A percentile compares a stretch with the other conserved stretches of the same genome.
These are phyloP conservation scores for Rhagium mordax DNA, from an alignment of 2,888 invertebrate genomes.

Conservation along the genomic window DNA sequence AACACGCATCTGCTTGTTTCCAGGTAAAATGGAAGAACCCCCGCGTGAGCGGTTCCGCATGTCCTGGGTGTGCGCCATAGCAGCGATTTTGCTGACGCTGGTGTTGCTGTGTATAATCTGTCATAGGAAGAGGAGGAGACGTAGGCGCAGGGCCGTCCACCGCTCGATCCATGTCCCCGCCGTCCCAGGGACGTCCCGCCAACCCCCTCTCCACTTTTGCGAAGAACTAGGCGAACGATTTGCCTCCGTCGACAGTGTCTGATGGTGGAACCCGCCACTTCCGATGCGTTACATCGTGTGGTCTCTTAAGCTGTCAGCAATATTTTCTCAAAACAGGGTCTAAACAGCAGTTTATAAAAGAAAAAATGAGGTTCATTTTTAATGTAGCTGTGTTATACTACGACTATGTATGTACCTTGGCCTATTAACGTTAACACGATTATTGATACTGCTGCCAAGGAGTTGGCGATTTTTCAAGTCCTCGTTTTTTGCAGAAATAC, in stretches of 20 bases:
- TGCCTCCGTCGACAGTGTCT: slow-evolving; percentile 74
- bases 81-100: slow-evolving; percentile 70
- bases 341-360: slow-evolving; percentile 37
- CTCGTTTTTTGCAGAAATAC: slow-evolving; percentile 23
- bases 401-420: slow-evolving; percentile 30
- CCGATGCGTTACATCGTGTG: slow-evolving; percentile 54
- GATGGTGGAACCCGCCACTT: slow-evolving; percentile 67
- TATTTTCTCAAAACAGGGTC: slow-evolving; percentile 63
- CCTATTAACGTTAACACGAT: slow-evolving; percentile 39
- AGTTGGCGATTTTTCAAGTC: slow-evolving; percentile 19
- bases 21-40: slow-evolving; percentile 65
- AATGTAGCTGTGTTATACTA: slow-evolving; percentile 20
- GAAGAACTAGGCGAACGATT: slow-evolving; percentile 74
- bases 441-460: slow-evolving; percentile 34
- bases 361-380: slow-evolving; percentile 31
- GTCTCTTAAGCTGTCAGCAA: slow-evolving; percentile 64
- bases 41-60: slow-evolving; percentile 61
- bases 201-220: slow-evolving; percentile 71
- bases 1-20: slow-evolving; percentile 67
- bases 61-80: slow-evolving; percentile 66
- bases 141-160: slow-evolving; percentile 70
- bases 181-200: slow-evolving; percentile 65
- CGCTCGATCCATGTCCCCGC: slow-evolving; percentile 66
- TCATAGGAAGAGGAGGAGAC: slow-evolving; percentile 71
- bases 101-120: slow-evolving; percentile 72